Evolutionary conservation across 37 sponge, comb jelly and placozoan species (phyloP), one percentile per base, ranked within the genome.

Genomic region (Crambe crambe): DNA sequence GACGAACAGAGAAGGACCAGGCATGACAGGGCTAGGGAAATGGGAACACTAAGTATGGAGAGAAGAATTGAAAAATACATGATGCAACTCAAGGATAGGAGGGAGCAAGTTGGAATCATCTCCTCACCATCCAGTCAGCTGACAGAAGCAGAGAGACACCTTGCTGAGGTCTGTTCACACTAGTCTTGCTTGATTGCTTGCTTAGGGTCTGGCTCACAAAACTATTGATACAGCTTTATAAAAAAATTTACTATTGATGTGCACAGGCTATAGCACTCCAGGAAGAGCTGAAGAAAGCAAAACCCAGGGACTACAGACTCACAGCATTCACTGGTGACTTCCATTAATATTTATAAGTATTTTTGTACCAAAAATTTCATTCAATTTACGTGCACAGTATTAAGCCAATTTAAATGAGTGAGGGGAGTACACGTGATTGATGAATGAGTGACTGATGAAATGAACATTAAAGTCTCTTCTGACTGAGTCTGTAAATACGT

Each of bases 311-410:
- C 42, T 88, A 82, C 67, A 69, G 83, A 70, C 72, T 88, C 36
- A 54, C 69, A 42, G 88, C 88, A 26, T 88, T 88, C 76, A 88
- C 83, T 71, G 83, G 61, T 34, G 83, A 88, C 30, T 30, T 68
- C 15, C 79, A 44, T n/a, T 32, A 47, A n/a, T n/a, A n/a, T n/a
- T n/a, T n/a, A n/a, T n/a, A n/a, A n/a, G n/a, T n/a, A n/a, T n/a
- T n/a, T n/a, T n/a, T n/a, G n/a, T n/a, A n/a, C n/a, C n/a, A n/a
- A n/a, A n/a, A n/a, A n/a, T n/a, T n/a, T n/a, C n/a, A n/a, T n/a
- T n/a, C n/a, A n/a, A n/a, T n/a, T n/a, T n/a, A n/a, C n/a, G n/a
- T n/a, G n/a, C n/a, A n/a, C n/a, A n/a, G n/a, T n/a, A n/a, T n/a
- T n/a, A n/a, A n/a, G n/a, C n/a, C n/a, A n/a, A n/a, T n/a, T n/a